Evolutionary conservation across 1,140 invertebrate species (phyloP).

Genomic region (Drosophila kikkawai): DNA sequence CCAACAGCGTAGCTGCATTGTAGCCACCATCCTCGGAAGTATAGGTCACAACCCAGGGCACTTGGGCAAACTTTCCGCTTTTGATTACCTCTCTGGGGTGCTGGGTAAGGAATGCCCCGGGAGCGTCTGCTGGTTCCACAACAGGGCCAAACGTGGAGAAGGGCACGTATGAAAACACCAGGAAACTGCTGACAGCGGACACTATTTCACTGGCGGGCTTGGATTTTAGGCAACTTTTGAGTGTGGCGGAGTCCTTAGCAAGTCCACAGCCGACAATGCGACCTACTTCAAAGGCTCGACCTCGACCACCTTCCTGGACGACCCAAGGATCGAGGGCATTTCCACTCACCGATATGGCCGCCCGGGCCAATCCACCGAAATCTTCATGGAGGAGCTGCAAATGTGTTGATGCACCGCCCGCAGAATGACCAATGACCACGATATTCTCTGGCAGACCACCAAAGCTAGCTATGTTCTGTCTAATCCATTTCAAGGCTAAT

Average conservation of each 20-base stretch:
- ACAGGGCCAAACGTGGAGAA: constrained; percentile 87
- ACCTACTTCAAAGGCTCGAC: constrained; percentile 87
- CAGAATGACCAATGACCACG: constrained; percentile 86
- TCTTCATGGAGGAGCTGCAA: constrained; percentile 88
- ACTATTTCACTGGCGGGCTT: constrained; percentile 81
- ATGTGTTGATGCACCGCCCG: constrained; percentile 87
- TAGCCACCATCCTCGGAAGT: constrained; percentile 86
- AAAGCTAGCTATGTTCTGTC: constrained; percentile 85
- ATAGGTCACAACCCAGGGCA: constrained; percentile 86
- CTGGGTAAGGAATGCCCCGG: constrained; percentile 84
- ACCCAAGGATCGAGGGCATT: constrained; percentile 71
- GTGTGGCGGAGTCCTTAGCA: constrained; percentile 57
- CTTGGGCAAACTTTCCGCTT: constrained; percentile 85
- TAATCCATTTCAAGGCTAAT: constrained; percentile 57
- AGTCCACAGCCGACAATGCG: constrained; percentile 86
- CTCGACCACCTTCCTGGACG: constrained; percentile 86
- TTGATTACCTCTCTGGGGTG: constrained; percentile 83
- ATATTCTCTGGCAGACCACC: constrained; percentile 88
- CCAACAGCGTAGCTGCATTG: constrained; percentile 81
- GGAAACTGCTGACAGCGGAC: constrained; percentile 42
- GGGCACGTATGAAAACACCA: constrained; percentile 86
- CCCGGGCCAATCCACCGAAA: constrained; percentile 41
- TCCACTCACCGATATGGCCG: constrained; percentile 67
- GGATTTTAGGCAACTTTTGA: constrained; percentile 87
- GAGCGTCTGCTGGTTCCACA: constrained; percentile 78